Base-by-base conservation (phyloP, 1,140 invertebrate genomes). In the Hyles vespertilio region DNA sequence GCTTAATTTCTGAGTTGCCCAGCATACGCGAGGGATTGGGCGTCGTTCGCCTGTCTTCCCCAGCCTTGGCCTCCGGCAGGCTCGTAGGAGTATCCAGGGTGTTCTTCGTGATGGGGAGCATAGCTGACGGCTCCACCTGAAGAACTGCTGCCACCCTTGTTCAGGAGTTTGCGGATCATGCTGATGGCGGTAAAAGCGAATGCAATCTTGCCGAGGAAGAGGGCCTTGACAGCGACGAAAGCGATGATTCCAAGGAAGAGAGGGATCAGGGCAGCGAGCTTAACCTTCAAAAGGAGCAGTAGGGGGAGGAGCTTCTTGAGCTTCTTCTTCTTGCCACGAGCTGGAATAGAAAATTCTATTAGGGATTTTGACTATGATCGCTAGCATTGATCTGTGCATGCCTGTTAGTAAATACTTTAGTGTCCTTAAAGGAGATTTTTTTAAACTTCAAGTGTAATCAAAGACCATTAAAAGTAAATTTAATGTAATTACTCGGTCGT, bases 171-270 rank as follows among this genome's bases (percentile, higher is more conserved):
- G 84, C 95, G 94, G 63, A 96, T 90, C 1, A 93, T 93, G 61
- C 94, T 93, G 66, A 96, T 91, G 6, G 91, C 92, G 59, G 92
- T 92, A 68, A 96, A 91, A 62, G 95, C 91, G 34, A 96, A 91
- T 6, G 94, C 94, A 49, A 96, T 92, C 83, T 96, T 96, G 72
- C 94, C 94, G 60, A 96, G 91, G 69, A 96, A 90, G 49, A 96
- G 91, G 10, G 95, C 95, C 89, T 96, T 96, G 89, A 96, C 93
- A 6, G 95, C 95, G 10, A 94, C 90, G 43, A 96, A 89, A 10
- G 94, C 95, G 56, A 96, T 91, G 71, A 92, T 93, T 55, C 95
- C 95, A 6, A 96, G 91, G 58, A 93, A 92, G 47, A 96, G 86
- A 7, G 95, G 95, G 61, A 95, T 92, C n/a, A 96, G 89, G 6